Evolutionary conservation across 1,140 invertebrate genomes (phyloP), one percentile per base, ranked within the genome.

Genomic region (Eurosta solidaginis): DNA sequence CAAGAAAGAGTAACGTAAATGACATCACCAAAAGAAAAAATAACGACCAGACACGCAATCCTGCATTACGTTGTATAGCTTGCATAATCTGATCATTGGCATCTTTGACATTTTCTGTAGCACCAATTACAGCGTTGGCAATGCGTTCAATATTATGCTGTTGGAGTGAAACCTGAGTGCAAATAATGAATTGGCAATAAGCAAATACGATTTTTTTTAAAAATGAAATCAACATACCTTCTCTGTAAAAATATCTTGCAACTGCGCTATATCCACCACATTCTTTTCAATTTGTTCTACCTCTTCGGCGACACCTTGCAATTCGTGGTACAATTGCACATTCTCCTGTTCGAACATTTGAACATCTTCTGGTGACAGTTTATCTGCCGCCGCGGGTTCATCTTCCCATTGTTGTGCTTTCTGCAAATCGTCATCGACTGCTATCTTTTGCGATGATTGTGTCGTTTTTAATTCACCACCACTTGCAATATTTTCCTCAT

Each of bases 161-260:
- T 90, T 99, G 97, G 85, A 97, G 92, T 40, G 98, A 89, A 73
- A 91, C 89, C 91, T 91, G 78, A 78, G n/a, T 20, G 47, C 52
- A 36, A 33, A 25, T 9, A 20, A 50, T 50, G 33, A 1, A 50
- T n/a, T 49, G 54, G 14, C 10, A 42, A 50, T 77, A 77, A 63
- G 25, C 6, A 50, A 5, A 29, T 25, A 76, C 17, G 29, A 54
- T 50, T 3, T 33, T n/a, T 36, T 14, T 75, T 25, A 76, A 20
- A 12, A 44, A 47, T 2, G 27, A 47, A 17, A 45, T 27, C 0
- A 42, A 50, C 29, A 7, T 36, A 99, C 96, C 90, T 99, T 99
- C 88, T 99, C 97, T 6, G 97, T 95, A 83, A 99, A 98, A 79
- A 97, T 93, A 88, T 98, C 94, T 87, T 99, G 98, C n/a, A 99